These are phyloP conservation scores for Eurytoma adleriae DNA, from an alignment of 2,888 invertebrate species.

Conservation along the genomic window DNA sequence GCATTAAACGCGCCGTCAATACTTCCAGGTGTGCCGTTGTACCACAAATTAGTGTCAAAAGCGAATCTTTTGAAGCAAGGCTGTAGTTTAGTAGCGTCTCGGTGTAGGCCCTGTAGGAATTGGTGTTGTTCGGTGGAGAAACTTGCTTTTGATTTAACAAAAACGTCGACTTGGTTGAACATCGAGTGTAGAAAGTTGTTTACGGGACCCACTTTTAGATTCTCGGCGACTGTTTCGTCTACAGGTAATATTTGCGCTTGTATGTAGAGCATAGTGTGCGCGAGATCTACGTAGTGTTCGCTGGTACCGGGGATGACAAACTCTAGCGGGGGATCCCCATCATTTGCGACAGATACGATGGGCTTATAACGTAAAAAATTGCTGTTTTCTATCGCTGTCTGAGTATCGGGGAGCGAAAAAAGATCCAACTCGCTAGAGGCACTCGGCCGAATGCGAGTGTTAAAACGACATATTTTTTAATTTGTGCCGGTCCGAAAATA, in stretches of 20 bases:
- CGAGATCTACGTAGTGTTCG: slow-evolving; percentile 62
- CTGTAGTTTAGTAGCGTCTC: background rate
- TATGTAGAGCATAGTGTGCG: slow-evolving; percentile 58
- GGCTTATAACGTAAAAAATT: slow-evolving; percentile 62
- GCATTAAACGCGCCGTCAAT: no score
- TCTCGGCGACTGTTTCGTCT: background rate
- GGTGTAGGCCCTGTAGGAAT: background rate
- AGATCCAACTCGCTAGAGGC: background rate
- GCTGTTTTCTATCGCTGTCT: slow-evolving; percentile 60
- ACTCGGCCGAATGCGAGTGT: no score
- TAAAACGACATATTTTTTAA: no score
- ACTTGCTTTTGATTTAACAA: slow-evolving; percentile 63
- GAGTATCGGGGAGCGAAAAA: slow-evolving; percentile 59
- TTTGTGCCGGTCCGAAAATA: no score
- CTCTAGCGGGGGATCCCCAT: slow-evolving; percentile 53
- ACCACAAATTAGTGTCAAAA: background rate
- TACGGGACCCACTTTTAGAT: slow-evolving; percentile 51
- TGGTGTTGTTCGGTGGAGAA: slow-evolving; percentile 60
- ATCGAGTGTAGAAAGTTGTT: slow-evolving; percentile 60
- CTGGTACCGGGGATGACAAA: slow-evolving; percentile 61
- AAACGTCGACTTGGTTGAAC: slow-evolving; percentile 62
- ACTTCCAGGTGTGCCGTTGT: background rate
- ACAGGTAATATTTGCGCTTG: background rate
- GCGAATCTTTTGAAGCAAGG: background rate
- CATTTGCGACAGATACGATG: background rate